phyloP scores from a whole-genome alignment of 2,888 invertebrate species.

The Seira musarum region DNA sequence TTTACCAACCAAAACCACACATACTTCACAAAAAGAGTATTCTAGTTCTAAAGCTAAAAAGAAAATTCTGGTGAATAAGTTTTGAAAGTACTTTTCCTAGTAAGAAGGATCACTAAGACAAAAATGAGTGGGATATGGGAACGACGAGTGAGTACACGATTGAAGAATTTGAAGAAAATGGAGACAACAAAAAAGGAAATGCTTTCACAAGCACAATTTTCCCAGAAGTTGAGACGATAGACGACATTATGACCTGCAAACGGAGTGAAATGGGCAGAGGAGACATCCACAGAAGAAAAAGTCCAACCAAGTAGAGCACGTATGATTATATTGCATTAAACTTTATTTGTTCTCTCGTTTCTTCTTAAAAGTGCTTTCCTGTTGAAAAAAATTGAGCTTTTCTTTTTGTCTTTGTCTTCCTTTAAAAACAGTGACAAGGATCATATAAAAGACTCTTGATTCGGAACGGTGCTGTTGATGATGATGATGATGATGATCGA shows the following conservation, averaged over 20 bases:
- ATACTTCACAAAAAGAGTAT: background rate
- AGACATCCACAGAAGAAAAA: conserved; percentile 5
- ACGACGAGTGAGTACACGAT: conserved; percentile 37
- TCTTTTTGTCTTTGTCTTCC: background rate
- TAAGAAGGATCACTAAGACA: background rate
- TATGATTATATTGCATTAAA: conserved; percentile 31
- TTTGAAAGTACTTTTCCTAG: background rate
- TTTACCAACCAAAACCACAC: background rate
- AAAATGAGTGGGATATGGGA: conserved; percentile 5
- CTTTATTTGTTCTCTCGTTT: conserved; percentile 31
- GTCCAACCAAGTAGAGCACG: background rate
- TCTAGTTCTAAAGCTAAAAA: background rate
- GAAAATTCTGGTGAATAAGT: conserved; percentile 32
- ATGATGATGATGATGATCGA: conserved; percentile 3
- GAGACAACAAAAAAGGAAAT: conserved; percentile 41
- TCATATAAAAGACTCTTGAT: conserved; percentile 10
- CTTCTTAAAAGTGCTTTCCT: background rate
- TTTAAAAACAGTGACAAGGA: conserved; percentile 21
- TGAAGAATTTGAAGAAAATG: conserved; percentile 8
- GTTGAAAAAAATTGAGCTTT: background rate
- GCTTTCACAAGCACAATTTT: conserved; percentile 54
- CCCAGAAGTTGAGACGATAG: conserved; percentile 49
- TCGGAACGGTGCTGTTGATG: background rate
- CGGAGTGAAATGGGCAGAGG: conserved; percentile 20
- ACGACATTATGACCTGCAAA: conserved; percentile 46